A percentile compares a stretch with the other conserved stretches of the same genome.
Conservation (phyloP, 2,888 invertebrate species). For the Drosophila limbata region DNA sequence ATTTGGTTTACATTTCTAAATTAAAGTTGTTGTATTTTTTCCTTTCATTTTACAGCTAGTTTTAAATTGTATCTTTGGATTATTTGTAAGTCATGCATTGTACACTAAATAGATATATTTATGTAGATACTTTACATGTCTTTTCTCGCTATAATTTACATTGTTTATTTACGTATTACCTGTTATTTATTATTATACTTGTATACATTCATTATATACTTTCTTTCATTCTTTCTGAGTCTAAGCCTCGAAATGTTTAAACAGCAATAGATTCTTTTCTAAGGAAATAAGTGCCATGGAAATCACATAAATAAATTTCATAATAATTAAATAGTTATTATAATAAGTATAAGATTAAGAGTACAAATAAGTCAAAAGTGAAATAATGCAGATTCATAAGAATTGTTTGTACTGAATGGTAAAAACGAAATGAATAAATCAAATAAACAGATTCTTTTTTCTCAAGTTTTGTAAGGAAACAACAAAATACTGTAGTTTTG, state of each 20-base stretch:
- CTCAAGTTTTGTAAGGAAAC: slow-evolving; percentile 34
- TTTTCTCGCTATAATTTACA: slow-evolving; percentile 55
- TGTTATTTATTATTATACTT: slow-evolving; percentile 37
- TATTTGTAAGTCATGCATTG: slow-evolving; percentile 59
- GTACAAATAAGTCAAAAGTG: slow-evolving; percentile 1
- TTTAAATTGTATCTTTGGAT: slow-evolving; percentile 76
- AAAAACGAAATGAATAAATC: slow-evolving; percentile 20
- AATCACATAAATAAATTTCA: slow-evolving; percentile 51
- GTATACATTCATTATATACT: slow-evolving; percentile 46
- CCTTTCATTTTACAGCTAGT: slow-evolving; percentile 67
- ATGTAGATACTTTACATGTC: slow-evolving; percentile 57
- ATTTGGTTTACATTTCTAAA: slow-evolving; percentile 65
- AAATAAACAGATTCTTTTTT: slow-evolving; percentile 11
- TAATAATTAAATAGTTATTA: slow-evolving; percentile 15
- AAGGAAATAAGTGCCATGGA: slow-evolving; percentile 47
- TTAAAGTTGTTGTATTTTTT: slow-evolving; percentile 68
- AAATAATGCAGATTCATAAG: slow-evolving; percentile 57
- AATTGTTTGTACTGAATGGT: slow-evolving; percentile 74
- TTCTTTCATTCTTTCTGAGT: slow-evolving; percentile 41
- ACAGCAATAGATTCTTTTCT: slow-evolving; percentile 50
- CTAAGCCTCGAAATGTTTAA: slow-evolving; percentile 60
- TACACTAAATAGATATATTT: slow-evolving; percentile 61
- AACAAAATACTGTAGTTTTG: slow-evolving; percentile 49
- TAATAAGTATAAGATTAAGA: slow-evolving; percentile 34
- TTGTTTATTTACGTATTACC: slow-evolving; percentile 46